These are phyloP conservation scores for Lagenorhynchus albirostris DNA, from an alignment of 2,113 vertebrate species.

Conservation along the genomic window DNA sequence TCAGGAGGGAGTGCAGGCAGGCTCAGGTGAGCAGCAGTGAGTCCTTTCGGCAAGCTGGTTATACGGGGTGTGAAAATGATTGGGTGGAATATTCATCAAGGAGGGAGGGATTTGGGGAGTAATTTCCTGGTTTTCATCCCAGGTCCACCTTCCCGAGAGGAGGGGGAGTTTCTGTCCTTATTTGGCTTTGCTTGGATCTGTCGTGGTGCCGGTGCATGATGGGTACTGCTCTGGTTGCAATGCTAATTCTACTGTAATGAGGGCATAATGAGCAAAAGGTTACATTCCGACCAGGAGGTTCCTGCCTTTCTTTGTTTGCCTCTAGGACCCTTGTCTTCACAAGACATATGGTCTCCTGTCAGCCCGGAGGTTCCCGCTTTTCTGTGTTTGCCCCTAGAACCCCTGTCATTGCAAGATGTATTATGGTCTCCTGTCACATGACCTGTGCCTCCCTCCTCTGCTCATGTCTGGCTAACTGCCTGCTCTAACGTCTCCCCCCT, in stretches of 20 bases:
- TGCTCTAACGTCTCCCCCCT: too few species aligned
- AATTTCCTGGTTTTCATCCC: background rate
- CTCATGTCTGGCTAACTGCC: too few species aligned
- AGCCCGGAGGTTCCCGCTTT: too few species aligned
- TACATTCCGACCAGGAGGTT: too few species aligned
- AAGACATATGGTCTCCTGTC: too few species aligned
- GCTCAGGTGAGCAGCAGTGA: background rate
- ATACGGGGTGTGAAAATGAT: background rate
- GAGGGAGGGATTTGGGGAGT: fast-evolving
- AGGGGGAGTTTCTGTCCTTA: background rate
- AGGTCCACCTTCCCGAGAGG: background rate
- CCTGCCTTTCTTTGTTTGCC: too few species aligned
- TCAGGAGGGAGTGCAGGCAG: background rate
- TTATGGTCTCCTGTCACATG: too few species aligned
- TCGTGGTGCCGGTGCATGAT: fast-evolving
- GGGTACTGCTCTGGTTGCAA: background rate
- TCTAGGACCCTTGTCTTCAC: too few species aligned
- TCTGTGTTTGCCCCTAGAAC: too few species aligned
- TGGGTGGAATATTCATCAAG: background rate
- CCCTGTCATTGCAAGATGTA: too few species aligned
- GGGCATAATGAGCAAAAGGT: too few species aligned
- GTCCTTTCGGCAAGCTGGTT: background rate
- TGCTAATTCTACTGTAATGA: background rate
- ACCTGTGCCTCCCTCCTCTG: too few species aligned
- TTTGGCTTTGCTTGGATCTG: background rate